These are phyloP conservation scores for Shargacucullia verbasci DNA, from an alignment of 2,888 invertebrate genomes.

Conservation along the genomic window DNA sequence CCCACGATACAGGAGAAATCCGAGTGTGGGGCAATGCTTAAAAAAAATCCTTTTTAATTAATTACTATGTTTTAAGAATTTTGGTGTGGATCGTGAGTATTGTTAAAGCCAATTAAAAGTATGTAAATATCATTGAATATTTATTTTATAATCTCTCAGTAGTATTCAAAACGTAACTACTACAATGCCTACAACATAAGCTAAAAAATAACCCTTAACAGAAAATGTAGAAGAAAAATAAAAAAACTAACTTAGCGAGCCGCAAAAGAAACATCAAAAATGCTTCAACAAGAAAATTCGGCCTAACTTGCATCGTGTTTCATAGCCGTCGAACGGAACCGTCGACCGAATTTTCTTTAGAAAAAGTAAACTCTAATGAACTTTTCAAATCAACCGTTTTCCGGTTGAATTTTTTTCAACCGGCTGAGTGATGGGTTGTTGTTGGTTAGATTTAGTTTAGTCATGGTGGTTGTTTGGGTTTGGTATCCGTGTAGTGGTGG, in stretches of 20 bases:
- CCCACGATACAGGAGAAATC: too few relatives aligned
- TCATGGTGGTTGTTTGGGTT: neutral
- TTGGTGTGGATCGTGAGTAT: too few relatives aligned
- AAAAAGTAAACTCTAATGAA: constrained; percentile 55
- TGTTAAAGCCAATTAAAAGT: too few relatives aligned
- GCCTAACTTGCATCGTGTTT: constrained; percentile 51
- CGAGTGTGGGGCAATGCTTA: too few relatives aligned
- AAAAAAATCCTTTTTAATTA: too few relatives aligned
- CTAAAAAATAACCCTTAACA: neutral
- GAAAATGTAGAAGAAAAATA: constrained; percentile 8
- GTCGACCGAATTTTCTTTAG: constrained; percentile 49
- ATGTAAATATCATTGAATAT: too few relatives aligned
- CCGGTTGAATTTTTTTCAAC: constrained; percentile 51
- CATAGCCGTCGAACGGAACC: constrained; percentile 53
- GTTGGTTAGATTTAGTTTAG: constrained; percentile 2
- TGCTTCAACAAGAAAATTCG: constrained; percentile 52
- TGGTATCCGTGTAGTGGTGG: too few relatives aligned
- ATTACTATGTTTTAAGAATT: too few relatives aligned
- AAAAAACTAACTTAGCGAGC: constrained; percentile 7
- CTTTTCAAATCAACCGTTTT: constrained; percentile 66
- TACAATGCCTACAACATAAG: too few relatives aligned
- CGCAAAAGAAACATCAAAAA: constrained; percentile 42
- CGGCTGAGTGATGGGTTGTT: constrained; percentile 23
- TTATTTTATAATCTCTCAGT: too few relatives aligned
- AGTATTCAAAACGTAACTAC: too few relatives aligned